Evolutionary conservation across 2,797 vertebrate genomes (phyloP), one percentile per base, ranked within the genome.

Genomic region (Myripristis murdjan): DNA sequence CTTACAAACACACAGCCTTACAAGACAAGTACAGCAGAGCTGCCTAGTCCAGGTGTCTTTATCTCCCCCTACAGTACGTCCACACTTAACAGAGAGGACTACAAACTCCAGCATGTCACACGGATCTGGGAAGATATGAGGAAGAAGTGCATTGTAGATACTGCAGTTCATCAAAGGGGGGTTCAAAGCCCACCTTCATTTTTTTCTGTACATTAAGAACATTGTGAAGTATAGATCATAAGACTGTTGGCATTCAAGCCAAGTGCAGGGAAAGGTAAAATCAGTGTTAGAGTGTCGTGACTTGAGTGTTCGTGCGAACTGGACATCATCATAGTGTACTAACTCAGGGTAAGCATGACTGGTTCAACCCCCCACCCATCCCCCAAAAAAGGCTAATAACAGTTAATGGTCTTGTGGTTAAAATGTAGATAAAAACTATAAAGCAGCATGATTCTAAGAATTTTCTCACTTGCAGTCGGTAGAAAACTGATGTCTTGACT

Each of bases 401-500:
- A 69, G 53, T 48, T 57, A 31, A 70, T 48, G 73, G 86, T 86
- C 73, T 62, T 26, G 56, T 24, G 62, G 41, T 48, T 64, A 70
- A 26, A 80, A 64, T 68, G 9, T 31, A 41, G 16, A 28, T 78
- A 37, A 64, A 78, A 73, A 52, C 65, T 65, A 73, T 22, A 65
- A 70, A 88, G 85, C 85, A 89, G 89, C 86, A 68, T 66, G 37
- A 75, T 68, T 54, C 4, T n/a, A 8, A 20, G 33, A 55, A 49
- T 35, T 47, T 23, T 70, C 14, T 43, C 2, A 0, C 46, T 53
- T 43, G 16, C 51, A 64, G 18, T 67, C 53, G 49, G 54, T 47
- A 28, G 18, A 58, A 46, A 5, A 64, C n/a, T 28, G 15, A 18
- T 31, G 20, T 31, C 44, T 24, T 1, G 22, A 64, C 33, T 2